Percentiles rank a stretch among this genome's conserved stretches.
Conservation (phyloP, 2,113 vertebrate species). For the Tor tambroides region DNA sequence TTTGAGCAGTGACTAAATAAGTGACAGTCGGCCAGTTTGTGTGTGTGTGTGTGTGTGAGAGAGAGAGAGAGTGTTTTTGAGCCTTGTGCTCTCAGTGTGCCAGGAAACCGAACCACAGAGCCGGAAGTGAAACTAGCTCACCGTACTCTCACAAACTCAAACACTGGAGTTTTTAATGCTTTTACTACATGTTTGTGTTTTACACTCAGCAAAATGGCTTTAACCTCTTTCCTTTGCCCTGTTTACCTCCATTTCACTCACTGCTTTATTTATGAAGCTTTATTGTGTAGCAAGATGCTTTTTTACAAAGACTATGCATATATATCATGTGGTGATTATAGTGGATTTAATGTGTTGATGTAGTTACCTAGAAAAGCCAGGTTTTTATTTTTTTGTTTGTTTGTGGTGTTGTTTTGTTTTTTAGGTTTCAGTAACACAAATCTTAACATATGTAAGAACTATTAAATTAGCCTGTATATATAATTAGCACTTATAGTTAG, state of each 20-base stretch:
- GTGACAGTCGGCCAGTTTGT: too few relatives aligned
- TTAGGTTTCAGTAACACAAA: too few relatives aligned
- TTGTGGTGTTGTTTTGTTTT: too few relatives aligned
- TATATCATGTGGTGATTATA: too few relatives aligned
- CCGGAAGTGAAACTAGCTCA: slow-evolving; percentile 58
- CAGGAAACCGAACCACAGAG: slow-evolving; percentile 59
- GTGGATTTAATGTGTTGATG: too few relatives aligned
- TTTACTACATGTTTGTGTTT: not conserved
- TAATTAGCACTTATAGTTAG: too few relatives aligned
- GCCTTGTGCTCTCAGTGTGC: slow-evolving; percentile 51
- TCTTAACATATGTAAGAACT: too few relatives aligned
- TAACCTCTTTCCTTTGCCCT: slow-evolving; percentile 6
- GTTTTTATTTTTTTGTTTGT: too few relatives aligned
- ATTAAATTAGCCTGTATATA: too few relatives aligned
- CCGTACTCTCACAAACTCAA: slow-evolving; percentile 25
- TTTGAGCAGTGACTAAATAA: not conserved
- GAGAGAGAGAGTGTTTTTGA: slow-evolving; percentile 1
- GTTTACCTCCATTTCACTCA: not conserved
- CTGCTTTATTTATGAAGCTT: not conserved
- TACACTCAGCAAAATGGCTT: slow-evolving; percentile 29
- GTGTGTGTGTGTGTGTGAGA: not conserved
- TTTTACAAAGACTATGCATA: not conserved
- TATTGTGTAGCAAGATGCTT: not conserved
- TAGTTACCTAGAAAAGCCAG: not conserved
- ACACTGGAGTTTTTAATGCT: not conserved